Base-by-base conservation (phyloP, 2,888 invertebrate genomes). In the Apamea epomidion region DNA sequence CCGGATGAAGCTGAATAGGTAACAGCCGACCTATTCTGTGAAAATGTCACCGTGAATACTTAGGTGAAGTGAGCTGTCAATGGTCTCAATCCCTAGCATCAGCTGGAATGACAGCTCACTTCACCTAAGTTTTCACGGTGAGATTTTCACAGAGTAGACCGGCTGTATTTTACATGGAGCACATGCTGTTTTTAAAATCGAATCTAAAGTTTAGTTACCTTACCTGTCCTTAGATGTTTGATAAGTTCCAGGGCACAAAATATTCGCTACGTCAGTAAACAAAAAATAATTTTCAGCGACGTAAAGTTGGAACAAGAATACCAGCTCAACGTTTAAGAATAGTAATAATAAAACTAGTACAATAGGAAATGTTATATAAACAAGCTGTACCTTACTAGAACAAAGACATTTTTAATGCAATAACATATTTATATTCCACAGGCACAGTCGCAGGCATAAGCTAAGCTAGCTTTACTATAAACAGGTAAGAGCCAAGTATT, bases 401-500 rank as follows among this genome's bases (percentile, higher is more conserved):
- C 18, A 67, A 76, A 64, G 1, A 42, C 14, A 1, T 42, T 64
- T 64, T 58, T 25, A 58, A n/a, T 1, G 16, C 32, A 62, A 54
- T 12, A 62, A 32, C 6, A 21, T 0, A 25, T 68, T 60, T 67
- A 74, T 62, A 68, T 77, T 68, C 25, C 18, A 62, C 71, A 37
- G 42, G 18, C 29, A 51, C 21, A 64, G 65, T 45, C 67, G 58
- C 58, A 75, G 42, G 29, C 18, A 16, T 42, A 6, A 42, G 42
- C 42, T 67, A 70, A 71, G 51, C 72, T 69, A 75, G 62, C 62
- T 78, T 64, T 68, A 58, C 18, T 70, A 21, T 51, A 37, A 45
- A 67, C 72, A 80, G 51, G 78, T 68, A 69, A 62, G 65, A 37
- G 1, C 65, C 32, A 54, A 37, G 74, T 81, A 82, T 84, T 84